Percentiles rank a stretch among this genome's conserved stretches.
These are phyloP conservation scores for Takifugu rubripes DNA, from an alignment of 2,797 vertebrate genomes.

Conservation along the genomic window DNA sequence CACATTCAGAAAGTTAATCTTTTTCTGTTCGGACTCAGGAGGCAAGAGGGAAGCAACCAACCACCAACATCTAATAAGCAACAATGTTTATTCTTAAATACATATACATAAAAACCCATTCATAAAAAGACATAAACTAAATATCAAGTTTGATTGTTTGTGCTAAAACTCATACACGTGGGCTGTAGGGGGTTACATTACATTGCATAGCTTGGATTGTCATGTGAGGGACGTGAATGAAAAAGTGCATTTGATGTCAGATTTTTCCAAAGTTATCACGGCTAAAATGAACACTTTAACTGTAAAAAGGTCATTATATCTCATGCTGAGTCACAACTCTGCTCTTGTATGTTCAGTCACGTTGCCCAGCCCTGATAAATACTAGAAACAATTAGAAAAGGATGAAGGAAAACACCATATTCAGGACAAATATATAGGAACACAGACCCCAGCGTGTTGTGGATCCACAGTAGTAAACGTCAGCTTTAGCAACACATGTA, in stretches of 20 bases:
- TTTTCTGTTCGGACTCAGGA: too few relatives aligned
- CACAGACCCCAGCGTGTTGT: slow-evolving; percentile 48
- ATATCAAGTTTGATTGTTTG: slow-evolving; percentile 64
- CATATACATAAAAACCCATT: slow-evolving; percentile 73
- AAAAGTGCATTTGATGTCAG: slow-evolving; percentile 67
- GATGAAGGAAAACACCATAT: slow-evolving; percentile 64
- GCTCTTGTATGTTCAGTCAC: slow-evolving; percentile 9
- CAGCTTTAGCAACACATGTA: slow-evolving; percentile 49
- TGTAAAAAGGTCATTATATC: slow-evolving; percentile 18
- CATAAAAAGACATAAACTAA: slow-evolving; percentile 69
- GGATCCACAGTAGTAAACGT: slow-evolving; percentile 51
- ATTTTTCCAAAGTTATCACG: slow-evolving; percentile 46
- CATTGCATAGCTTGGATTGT: slow-evolving; percentile 75
- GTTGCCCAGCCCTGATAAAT: slow-evolving; percentile 46
- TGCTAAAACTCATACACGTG: slow-evolving; percentile 55
- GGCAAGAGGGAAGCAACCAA: slow-evolving; percentile 1
- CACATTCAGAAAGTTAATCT: too few relatives aligned
- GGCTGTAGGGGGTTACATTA: slow-evolving; percentile 59
- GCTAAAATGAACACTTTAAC: slow-evolving; percentile 11
- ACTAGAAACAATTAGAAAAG: slow-evolving; percentile 60
- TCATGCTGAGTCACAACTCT: slow-evolving; percentile 19
- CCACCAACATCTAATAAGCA: slow-evolving; percentile 46
- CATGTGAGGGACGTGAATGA: slow-evolving; percentile 52
- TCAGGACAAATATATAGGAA: slow-evolving; percentile 55
- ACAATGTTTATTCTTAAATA: slow-evolving; percentile 77